phyloP scores from a whole-genome alignment of 2,888 invertebrate species.

The Autographa gamma region DNA sequence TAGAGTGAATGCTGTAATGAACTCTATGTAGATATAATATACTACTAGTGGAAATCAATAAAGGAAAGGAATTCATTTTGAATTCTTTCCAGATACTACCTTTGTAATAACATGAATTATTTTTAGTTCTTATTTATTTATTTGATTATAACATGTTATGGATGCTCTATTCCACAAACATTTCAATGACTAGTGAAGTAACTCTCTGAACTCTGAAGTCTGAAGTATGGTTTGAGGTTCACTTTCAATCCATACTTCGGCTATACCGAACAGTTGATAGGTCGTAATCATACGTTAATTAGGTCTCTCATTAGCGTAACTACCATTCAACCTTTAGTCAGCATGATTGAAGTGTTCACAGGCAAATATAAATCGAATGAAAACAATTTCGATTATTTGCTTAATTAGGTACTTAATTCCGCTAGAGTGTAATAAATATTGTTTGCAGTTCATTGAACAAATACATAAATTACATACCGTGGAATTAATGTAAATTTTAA shows the following conservation, averaged over 20 bases:
- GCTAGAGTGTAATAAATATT: conserved; percentile 1
- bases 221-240: background rate
- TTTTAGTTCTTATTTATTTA: too few relatives aligned
- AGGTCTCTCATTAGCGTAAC: background rate
- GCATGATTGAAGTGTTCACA: background rate
- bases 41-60: too few relatives aligned
- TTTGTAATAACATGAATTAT: too few relatives aligned
- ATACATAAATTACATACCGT: background rate
- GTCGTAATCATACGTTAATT: conserved; percentile 1
- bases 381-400: background rate
- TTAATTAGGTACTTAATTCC: conserved; percentile 2
- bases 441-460: background rate
- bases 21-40: too few relatives aligned
- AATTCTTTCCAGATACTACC: too few relatives aligned
- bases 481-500: conserved; percentile 2
- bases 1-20: too few relatives aligned
- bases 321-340: background rate
- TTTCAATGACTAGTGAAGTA: too few relatives aligned
- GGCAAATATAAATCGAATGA: background rate
- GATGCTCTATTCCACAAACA: too few relatives aligned
- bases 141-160: too few relatives aligned
- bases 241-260: background rate
- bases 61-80: too few relatives aligned
- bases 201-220: background rate
- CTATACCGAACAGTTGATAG: background rate